phyloP scores from a whole-genome alignment of 2,888 invertebrate genomes.

The Alitta virens region DNA sequence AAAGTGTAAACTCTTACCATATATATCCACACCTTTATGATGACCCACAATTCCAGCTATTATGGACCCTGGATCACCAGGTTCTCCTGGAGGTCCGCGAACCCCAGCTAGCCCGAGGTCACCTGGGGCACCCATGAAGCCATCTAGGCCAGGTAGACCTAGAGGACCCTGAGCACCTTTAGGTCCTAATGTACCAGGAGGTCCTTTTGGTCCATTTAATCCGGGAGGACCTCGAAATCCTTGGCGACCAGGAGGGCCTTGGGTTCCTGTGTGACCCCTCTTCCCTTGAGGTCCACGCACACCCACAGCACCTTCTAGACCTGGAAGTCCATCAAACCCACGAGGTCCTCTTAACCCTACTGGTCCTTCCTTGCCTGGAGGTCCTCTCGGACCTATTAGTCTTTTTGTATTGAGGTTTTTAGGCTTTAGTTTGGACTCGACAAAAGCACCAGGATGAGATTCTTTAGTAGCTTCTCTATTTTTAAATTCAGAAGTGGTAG shows the following conservation, averaged over 20 bases:
- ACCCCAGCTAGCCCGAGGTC: not conserved
- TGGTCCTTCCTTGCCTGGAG: not conserved
- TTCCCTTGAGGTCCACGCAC: not conserved
- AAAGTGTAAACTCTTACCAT: not conserved
- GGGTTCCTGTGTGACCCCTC: not conserved
- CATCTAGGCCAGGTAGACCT: constrained; percentile 5
- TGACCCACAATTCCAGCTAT: not conserved
- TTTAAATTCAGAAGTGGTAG: no score
- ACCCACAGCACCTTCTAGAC: not conserved
- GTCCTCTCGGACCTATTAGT: not conserved
- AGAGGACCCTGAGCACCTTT: not conserved
- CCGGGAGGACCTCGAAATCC: not conserved
- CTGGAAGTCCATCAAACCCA: constrained; percentile 2
- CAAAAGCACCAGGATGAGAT: no score
- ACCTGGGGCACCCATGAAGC: not conserved
- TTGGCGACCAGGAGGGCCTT: not conserved
- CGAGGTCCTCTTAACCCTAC: not conserved
- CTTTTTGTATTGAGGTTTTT: not conserved
- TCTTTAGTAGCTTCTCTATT: no score
- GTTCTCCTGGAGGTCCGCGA: not conserved
- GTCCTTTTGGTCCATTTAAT: not conserved
- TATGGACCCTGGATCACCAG: not conserved
- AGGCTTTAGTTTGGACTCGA: no score
- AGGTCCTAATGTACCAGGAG: not conserved
- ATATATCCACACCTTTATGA: not conserved